Evolutionary conservation across 1,140 invertebrate species (phyloP).

Genomic region (Panagrolaimus sp.): DNA sequence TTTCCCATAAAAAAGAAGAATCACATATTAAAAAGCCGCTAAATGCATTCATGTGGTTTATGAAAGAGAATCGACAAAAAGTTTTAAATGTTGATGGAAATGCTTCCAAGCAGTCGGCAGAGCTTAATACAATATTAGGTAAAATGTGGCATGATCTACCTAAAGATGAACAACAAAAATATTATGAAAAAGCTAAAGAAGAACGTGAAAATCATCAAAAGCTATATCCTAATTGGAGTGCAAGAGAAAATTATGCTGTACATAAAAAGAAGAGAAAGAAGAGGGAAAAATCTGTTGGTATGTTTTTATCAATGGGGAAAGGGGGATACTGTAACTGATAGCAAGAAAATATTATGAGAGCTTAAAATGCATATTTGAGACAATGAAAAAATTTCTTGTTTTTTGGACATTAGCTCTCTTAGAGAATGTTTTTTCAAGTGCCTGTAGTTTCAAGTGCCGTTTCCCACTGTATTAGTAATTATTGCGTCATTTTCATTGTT

Average conservation of each 20-base stretch:
- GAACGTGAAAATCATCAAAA: conserved; percentile 73
- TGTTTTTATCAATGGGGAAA: conserved; percentile 63
- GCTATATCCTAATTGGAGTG: conserved; percentile 93
- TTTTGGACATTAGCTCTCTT: no score
- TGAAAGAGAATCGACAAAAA: conserved; percentile 30
- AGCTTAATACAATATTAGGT: conserved; percentile 1
- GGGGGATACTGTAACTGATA: conserved; percentile 14
- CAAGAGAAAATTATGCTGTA: conserved; percentile 89
- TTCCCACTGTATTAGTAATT: no score
- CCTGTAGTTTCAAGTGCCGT: no score
- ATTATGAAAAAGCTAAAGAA: neutral
- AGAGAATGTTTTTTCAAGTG: no score
- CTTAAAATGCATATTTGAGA: no score
- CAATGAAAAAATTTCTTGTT: no score
- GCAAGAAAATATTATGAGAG: no score
- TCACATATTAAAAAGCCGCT: conserved; percentile 62
- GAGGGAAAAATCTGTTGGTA: conserved; percentile 83
- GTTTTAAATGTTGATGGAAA: conserved; percentile 69
- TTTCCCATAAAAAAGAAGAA: conserved; percentile 15
- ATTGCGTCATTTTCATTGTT: no score
- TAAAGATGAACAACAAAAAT: neutral
- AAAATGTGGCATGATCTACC: neutral
- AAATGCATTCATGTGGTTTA: conserved; percentile 9
- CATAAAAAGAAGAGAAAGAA: conserved; percentile 24
- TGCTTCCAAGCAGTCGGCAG: neutral